Evolutionary conservation across 2,797 vertebrate species (phyloP), one percentile per base, ranked within the genome.

Genomic region (Forpus xanthops): DNA sequence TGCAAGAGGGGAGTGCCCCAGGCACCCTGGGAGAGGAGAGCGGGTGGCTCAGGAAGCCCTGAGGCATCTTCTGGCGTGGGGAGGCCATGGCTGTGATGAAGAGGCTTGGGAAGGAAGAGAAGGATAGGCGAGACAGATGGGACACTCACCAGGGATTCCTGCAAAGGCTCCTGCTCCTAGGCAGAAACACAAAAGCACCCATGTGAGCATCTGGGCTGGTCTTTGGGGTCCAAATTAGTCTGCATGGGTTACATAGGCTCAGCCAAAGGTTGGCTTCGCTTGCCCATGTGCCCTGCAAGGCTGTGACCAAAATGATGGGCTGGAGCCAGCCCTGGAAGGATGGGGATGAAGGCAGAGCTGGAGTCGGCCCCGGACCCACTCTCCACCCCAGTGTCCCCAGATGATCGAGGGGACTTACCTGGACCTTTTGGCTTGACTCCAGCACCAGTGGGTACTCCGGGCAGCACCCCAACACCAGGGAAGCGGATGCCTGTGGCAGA

Each of bases 361-460:
- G 16, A 72, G 53, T 9, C 39, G 62, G 56, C 30, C 55, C 73
- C 5, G 39, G 37, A 13, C n/a, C 13, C 9, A 1, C 23, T 37
- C 35, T 75, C 45, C 8, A 55, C 7, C 9, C 12, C 2, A 4
- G n/a, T 5, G 21, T 47, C 27, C 39, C 60, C 53, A 42, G 37
- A 11, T 20, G 20, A 24, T 4, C 2, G 3, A 56, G 7, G 72
- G 18, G 8, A 47, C 95, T 76, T 98, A 99, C 99, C 98, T 98
- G 99, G 98, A 66, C 5, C 88, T 98, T 99, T 99, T 2, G 98
- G 96, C 96, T 97, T 99, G 62, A 99, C 98, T 92, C 98, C 98
- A 20, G 95, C 97, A 83, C 99, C 99, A 13, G 98, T 99, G 56
- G 99, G 98, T 16, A 99, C 99, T 5, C 99, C 99, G 0, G 99